Evolutionary conservation across 2,888 invertebrate genomes (phyloP), one percentile per base, ranked within the genome.

Genomic region (Tuberolachnus salignus): DNA sequence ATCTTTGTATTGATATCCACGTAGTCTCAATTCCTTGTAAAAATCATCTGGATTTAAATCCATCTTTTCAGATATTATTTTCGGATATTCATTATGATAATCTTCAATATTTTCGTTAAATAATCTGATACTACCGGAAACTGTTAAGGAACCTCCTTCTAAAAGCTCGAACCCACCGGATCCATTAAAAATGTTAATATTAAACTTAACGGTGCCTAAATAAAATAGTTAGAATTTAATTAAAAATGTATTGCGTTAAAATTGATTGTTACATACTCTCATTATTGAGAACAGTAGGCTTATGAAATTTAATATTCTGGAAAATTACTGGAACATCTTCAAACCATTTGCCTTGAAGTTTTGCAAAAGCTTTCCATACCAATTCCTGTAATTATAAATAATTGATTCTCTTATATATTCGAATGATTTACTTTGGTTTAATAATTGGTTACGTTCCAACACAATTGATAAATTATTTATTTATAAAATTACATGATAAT

Each of bases 21-120:
- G 88, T 1, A 93, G 88, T 82, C 89, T 87, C 64, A 93, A 85
- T 84, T 92, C 92, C 82, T 89, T 91, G 83, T 92, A 92, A 84
- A 92, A 88, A 85, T 92, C 92, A 1, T 67, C 49, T 10, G 61
- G 6, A 13, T 80, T 71, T 13, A 82, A 51, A 10, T 74, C 53
- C 44, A 81, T 64, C 51, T 64, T 6, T 61, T 81, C 70, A n/a
- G 42, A 69, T 34, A 81, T n/a, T 3, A 8, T 44, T 19, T 55
- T 10, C 11, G 16, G n/a, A 16, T 80, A 57, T 49, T 66, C 63
- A 21, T 49, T 34, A 70, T 80, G 51, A 69, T 44, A 73, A 44
- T 63, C 46, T 10, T 21, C 44, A 8, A n/a, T 14, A 26, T 9
- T 49, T 51, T 51, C 80, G 49, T 2, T 59, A 0, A 57, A 21